Evolutionary conservation across 2,797 vertebrate genomes (phyloP).

Genomic region (Protonibea diacanthus): DNA sequence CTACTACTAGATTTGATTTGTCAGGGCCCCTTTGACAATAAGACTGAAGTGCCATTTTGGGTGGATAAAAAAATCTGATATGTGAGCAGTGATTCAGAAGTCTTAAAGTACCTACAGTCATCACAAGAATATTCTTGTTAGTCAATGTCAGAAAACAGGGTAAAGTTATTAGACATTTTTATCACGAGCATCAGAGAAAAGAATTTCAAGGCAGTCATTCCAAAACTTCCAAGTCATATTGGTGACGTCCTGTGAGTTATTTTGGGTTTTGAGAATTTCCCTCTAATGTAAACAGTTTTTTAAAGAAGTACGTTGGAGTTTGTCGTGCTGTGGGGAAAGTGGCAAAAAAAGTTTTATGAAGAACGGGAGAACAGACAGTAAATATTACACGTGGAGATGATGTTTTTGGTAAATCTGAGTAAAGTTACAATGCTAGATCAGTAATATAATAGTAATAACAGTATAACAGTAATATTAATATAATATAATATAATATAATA

Average conservation of each 20-base stretch:
- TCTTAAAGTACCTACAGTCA: background rate
- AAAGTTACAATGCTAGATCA: background rate
- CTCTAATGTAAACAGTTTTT: background rate
- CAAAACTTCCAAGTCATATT: background rate
- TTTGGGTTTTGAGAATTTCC: background rate
- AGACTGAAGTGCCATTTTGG: background rate
- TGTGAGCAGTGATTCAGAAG: background rate
- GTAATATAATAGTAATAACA: background rate
- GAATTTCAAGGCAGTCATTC: background rate
- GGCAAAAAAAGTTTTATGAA: background rate
- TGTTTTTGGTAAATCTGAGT: background rate
- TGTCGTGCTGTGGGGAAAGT: background rate
- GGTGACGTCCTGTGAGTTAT: background rate
- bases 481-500: no score
- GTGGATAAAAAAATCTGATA: background rate
- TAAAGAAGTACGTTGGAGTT: background rate
- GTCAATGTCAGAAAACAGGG: background rate
- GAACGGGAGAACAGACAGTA: background rate
- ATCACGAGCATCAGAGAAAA: background rate
- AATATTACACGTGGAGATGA: background rate
- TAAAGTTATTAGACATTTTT: no score
- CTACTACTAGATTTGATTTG: background rate
- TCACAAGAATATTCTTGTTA: background rate
- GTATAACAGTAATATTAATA: no score
- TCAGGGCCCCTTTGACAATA: background rate